Conservation (phyloP, 2,888 invertebrate species). For the Strigamia transsilvanica region DNA sequence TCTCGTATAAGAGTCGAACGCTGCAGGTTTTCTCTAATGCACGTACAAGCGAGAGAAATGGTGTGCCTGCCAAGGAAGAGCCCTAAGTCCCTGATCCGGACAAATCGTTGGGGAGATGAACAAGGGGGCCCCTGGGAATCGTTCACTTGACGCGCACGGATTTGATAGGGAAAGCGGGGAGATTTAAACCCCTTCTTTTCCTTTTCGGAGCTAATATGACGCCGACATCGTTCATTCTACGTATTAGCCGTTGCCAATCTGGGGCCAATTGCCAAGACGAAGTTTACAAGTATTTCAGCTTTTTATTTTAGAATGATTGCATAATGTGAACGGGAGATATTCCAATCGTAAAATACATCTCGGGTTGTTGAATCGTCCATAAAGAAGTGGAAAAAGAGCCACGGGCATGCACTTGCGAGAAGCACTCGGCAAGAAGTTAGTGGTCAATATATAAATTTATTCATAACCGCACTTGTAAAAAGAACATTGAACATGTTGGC, state of each 20-base stretch:
- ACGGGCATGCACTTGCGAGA: neutral
- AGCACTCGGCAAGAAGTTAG: neutral
- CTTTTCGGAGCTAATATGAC: slow-evolving; percentile 24
- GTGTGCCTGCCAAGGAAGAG: slow-evolving; percentile 48
- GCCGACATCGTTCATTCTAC: slow-evolving; percentile 24
- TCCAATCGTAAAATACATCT: slow-evolving; percentile 18
- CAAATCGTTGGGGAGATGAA: slow-evolving; percentile 49
- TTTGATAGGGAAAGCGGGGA: slow-evolving; percentile 45
- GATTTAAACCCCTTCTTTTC: slow-evolving; percentile 24
- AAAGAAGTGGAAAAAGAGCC: slow-evolving; percentile 36
- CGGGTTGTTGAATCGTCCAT: neutral
- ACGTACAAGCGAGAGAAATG: slow-evolving; percentile 48
- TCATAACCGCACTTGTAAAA: slow-evolving; percentile 44
- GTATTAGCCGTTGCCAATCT: slow-evolving; percentile 8
- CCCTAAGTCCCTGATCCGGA: slow-evolving; percentile 49
- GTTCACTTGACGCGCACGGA: slow-evolving; percentile 49
- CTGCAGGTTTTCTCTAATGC: slow-evolving; percentile 37
- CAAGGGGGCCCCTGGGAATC: slow-evolving; percentile 49
- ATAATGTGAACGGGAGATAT: slow-evolving; percentile 14
- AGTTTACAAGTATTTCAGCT: neutral
- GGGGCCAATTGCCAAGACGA: slow-evolving; percentile 24
- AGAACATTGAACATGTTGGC: slow-evolving; percentile 36
- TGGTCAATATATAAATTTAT: slow-evolving; percentile 44
- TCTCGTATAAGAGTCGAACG: slow-evolving; percentile 32
- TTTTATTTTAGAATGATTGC: neutral